Evolutionary conservation across 2,113 vertebrate genomes (phyloP), one percentile per base, ranked within the genome.

Genomic region (Mesembrinibis cayennensis): DNA sequence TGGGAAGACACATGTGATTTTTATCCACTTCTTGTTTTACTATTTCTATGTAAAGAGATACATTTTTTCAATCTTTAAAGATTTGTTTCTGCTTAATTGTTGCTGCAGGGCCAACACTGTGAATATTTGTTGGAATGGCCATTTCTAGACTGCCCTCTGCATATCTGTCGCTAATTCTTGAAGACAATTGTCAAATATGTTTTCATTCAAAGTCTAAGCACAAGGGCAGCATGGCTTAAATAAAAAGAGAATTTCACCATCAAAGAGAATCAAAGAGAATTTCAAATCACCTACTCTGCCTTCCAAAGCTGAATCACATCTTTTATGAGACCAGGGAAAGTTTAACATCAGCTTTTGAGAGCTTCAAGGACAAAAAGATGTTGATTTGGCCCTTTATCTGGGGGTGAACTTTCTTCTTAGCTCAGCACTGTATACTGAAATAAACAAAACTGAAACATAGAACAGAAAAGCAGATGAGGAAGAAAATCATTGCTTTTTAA

Each of bases 201-300:
- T 87, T 82, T 87, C 36, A 42, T 84, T 74, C 87, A 91, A 90
- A 90, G 67, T 50, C 34, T 87, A 65, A 65, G 38, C 13, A 78
- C 27, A 49, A 52, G 44, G 45, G 44, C 27, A 93, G 36, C 5
- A 3, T 7, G 16, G 53, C 47, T 94, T 52, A 82, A 95, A 94
- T 63, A 78, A 78, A 94, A 95, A 72, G 66, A 89, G 69, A 92
- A 89, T 95, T 89, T 84, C 59, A 59, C 26, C 34, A 87, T 81
- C 93, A 96, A 96, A 93, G 84, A 55, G 58, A 72, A 93, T 76
- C 87, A 94, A 95, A 95, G 77, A 91, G 93, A 95, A 96, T 96
- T 96, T 84, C 44, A 79, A 83, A 95, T 55, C 50, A 40, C 52
- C 52, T 84, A 40, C 77, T 61, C 61, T 81, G 40, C 47, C 40